A percentile compares a stretch with the other conserved stretches of the same genome.
These are phyloP conservation scores for Coboldia fuscipes DNA, from an alignment of 1,140 invertebrate genomes.

Conservation along the genomic window DNA sequence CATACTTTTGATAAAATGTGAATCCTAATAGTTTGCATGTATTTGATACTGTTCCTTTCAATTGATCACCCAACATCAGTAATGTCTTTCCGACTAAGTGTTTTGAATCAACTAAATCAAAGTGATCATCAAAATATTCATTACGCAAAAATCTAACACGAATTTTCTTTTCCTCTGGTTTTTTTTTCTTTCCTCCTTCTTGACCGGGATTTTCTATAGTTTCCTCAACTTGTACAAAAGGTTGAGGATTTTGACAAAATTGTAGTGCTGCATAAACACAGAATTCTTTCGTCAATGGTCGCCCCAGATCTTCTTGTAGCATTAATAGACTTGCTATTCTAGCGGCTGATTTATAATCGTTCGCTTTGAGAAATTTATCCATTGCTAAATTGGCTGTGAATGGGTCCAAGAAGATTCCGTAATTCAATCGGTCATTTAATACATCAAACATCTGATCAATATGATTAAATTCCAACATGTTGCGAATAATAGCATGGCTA, in stretches of 20 bases:
- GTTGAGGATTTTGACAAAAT: constrained; percentile 37
- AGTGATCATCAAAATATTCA: constrained; percentile 67
- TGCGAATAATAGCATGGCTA: constrained; percentile 52
- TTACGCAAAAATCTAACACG: constrained; percentile 61
- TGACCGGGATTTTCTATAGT: constrained; percentile 14
- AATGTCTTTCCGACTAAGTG: constrained; percentile 62
- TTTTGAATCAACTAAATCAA: constrained; percentile 47
- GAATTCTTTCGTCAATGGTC: constrained; percentile 46
- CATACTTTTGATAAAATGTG: constrained; percentile 41
- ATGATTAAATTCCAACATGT: constrained; percentile 31
- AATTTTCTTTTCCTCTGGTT: constrained; percentile 32
- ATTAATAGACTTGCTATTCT: constrained; percentile 57
- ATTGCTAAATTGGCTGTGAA: constrained; percentile 62
- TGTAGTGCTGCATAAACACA: constrained; percentile 52
- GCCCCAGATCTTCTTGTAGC: constrained; percentile 69
- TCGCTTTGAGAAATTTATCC: constrained; percentile 47
- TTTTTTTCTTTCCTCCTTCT: constrained; percentile 5
- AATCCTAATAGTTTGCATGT: constrained; percentile 34
- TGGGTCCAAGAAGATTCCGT: constrained; percentile 73
- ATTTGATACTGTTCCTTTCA: neutral
- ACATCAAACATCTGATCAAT: constrained; percentile 42
- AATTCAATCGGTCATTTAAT: constrained; percentile 61
- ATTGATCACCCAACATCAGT: constrained; percentile 18
- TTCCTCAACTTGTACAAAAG: constrained; percentile 14
- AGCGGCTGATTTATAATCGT: constrained; percentile 48